Conservation (phyloP, 2,888 invertebrate species). For the Cybosia mesomella region DNA sequence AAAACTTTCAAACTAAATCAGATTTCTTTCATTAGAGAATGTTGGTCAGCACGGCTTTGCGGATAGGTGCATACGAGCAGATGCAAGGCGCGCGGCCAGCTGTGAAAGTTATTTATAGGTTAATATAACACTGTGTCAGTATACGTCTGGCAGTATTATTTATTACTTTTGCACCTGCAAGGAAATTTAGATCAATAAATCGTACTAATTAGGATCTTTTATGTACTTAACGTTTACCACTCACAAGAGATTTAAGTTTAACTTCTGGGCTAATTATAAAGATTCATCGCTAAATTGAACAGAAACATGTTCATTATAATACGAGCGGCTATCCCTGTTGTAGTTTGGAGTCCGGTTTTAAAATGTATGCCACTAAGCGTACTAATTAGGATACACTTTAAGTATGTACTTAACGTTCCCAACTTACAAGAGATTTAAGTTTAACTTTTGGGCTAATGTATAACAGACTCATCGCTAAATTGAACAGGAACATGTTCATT, state of each 20-base stretch:
- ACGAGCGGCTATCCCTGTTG: too few species aligned
- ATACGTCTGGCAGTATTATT: conserved; percentile 25
- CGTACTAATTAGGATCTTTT: neutral
- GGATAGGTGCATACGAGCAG: conserved; percentile 14
- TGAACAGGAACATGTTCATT: too few species aligned
- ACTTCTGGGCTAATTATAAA: neutral
- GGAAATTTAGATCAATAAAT: conserved; percentile 1
- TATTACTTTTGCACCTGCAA: conserved; percentile 23
- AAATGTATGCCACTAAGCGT: too few species aligned
- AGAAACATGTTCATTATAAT: too few species aligned
- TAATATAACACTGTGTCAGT: conserved; percentile 29
- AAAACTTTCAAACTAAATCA: conserved; percentile 23
- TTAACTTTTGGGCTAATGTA: too few species aligned
- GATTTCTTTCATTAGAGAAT: conserved; percentile 31
- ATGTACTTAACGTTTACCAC: conserved; percentile 3
- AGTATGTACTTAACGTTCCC: too few species aligned
- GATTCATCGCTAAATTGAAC: too few species aligned
- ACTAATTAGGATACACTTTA: too few species aligned
- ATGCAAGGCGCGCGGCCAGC: conserved; percentile 28
- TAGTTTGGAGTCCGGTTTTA: too few species aligned
- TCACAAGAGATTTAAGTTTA: neutral
- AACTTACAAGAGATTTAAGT: too few species aligned
- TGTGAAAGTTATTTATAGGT: conserved; percentile 52
- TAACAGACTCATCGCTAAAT: too few species aligned
- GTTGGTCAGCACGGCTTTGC: conserved; percentile 3